Evolutionary conservation across 2,113 vertebrate species (phyloP).

Genomic region (Probosciger aterrimus): DNA sequence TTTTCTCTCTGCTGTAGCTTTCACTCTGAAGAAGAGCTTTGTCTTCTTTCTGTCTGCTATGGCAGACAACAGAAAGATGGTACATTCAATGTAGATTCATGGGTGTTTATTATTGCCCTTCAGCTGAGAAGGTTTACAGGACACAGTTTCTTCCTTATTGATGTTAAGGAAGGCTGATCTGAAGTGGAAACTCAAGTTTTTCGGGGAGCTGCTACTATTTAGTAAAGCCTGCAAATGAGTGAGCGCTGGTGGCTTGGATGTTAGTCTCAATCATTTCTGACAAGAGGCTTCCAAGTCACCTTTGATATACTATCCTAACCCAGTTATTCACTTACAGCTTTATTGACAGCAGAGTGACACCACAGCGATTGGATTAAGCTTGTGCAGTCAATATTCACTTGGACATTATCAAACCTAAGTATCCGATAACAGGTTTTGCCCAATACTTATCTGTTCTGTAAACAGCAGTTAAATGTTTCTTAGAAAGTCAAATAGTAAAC

Average conservation of each 20-base stretch:
- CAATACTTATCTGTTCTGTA: not conserved
- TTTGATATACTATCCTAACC: not conserved
- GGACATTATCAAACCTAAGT: not conserved
- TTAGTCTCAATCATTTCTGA: not conserved
- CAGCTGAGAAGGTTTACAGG: not conserved
- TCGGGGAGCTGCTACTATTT: not conserved
- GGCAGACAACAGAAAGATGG: not conserved
- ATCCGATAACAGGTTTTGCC: not conserved
- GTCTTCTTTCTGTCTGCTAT: not conserved
- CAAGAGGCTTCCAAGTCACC: not conserved
- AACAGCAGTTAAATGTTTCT: not conserved
- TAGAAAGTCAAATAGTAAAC: not conserved
- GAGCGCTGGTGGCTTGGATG: not conserved
- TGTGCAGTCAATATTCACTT: not conserved
- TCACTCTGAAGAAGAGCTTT: not conserved
- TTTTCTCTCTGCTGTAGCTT: not conserved
- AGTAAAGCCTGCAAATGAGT: not conserved
- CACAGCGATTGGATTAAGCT: not conserved
- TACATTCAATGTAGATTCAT: not conserved
- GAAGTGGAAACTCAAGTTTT: not conserved
- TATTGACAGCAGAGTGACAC: not conserved
- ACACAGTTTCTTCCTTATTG: not conserved
- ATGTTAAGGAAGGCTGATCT: not conserved
- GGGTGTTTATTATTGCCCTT: not conserved
- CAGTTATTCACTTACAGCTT: not conserved